Percentiles rank a stretch among this genome's conserved stretches.
phyloP scores from a whole-genome alignment of 1,140 invertebrate genomes.

The Penaeus chinensis region DNA sequence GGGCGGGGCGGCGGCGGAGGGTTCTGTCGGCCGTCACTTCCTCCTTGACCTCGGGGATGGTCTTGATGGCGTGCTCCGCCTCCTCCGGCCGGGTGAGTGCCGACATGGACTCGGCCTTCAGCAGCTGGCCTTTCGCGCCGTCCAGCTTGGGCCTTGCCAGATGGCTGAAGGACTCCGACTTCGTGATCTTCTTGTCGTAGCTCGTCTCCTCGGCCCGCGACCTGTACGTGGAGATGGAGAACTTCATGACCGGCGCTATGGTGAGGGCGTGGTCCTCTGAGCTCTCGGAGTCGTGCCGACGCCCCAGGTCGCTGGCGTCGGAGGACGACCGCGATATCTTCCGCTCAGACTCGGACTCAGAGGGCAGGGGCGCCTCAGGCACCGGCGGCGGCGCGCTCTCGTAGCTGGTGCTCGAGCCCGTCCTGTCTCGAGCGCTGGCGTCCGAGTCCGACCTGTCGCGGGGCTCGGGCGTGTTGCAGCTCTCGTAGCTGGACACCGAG shows the following conservation, averaged over 20 bases:
- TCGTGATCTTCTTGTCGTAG: conserved; percentile 58
- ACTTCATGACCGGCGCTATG: conserved; percentile 34
- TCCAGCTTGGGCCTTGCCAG: not conserved
- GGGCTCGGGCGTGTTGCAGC: conserved; percentile 7
- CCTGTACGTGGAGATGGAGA: conserved; percentile 64
- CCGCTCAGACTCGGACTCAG: conserved; percentile 16
- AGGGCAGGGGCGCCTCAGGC: conserved; percentile 30
- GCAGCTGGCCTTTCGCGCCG: not conserved
- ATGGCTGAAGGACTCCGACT: conserved; percentile 52
- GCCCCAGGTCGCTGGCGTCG: conserved; percentile 19
- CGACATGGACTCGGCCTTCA: not conserved
- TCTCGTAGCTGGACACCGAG: conserved; percentile 59
- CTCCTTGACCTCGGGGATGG: not conserved
- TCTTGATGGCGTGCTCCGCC: not conserved
- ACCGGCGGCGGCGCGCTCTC: conserved; percentile 59
- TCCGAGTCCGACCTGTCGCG: not conserved
- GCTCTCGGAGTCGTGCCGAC: conserved; percentile 29
- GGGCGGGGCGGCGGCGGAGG: not conserved
- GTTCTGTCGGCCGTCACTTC: not conserved
- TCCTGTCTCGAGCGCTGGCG: not conserved
- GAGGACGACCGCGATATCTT: not conserved
- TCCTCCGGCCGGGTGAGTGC: not conserved
- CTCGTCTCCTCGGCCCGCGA: conserved; percentile 56
- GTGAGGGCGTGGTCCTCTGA: conserved; percentile 7
- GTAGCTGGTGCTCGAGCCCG: conserved; percentile 54